Conservation (phyloP, 2,797 vertebrate species). For the Eidolon dupreanum region DNA sequence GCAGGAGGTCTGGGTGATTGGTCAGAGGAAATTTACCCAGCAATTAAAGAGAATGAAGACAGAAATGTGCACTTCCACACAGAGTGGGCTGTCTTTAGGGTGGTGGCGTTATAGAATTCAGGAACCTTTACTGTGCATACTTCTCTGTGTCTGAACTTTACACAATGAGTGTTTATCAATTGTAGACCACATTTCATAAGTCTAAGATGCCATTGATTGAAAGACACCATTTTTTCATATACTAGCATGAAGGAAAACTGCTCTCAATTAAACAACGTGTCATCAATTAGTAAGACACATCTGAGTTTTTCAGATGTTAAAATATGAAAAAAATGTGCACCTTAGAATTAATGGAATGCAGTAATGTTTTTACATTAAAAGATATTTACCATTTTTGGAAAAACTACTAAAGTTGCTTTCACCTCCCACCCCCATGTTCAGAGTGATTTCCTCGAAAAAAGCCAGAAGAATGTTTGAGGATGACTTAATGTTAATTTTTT, state of each 20-base stretch:
- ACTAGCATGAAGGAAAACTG: not conserved
- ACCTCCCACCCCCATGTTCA: not conserved
- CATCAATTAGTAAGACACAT: not conserved
- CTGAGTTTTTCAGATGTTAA: not conserved
- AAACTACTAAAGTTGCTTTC: not conserved
- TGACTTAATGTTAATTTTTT: not conserved
- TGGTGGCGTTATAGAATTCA: not conserved
- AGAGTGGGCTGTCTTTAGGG: not conserved
- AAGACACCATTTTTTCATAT: not conserved
- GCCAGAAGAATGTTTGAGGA: not conserved
- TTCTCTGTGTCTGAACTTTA: not conserved
- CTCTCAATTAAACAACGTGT: not conserved
- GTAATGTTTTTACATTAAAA: constrained; percentile 30
- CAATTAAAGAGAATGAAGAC: not conserved
- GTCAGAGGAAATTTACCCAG: not conserved
- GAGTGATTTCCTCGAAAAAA: not conserved
- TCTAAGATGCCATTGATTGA: not conserved
- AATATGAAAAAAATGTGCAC: not conserved
- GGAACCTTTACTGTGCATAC: not conserved
- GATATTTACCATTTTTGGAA: not conserved
- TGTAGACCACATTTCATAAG: not conserved
- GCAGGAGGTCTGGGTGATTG: not conserved
- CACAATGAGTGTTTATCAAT: not conserved
- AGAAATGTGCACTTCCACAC: not conserved
- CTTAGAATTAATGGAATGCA: not conserved